phyloP scores from a whole-genome alignment of 92 coral and sea anemone species.

The Zoanthus sociatus region DNA sequence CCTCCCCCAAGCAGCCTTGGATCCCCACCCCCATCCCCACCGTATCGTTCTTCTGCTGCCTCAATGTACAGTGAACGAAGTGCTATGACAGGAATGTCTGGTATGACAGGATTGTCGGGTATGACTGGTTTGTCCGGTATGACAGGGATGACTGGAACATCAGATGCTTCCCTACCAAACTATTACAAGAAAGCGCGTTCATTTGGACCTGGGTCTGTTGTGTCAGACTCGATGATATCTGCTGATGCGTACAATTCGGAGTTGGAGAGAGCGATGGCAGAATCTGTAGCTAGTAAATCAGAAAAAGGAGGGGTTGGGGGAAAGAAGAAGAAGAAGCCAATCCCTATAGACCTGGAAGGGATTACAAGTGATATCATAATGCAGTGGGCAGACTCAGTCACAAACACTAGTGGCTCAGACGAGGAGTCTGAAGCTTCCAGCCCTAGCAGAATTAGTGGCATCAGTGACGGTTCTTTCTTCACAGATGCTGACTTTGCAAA shows the following conservation, averaged over 20 bases:
- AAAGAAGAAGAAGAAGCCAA: slow-evolving; percentile 75
- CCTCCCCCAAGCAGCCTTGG: slow-evolving; percentile 99
- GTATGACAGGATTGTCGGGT: slow-evolving; percentile 89
- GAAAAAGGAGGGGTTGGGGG: slow-evolving; percentile 75
- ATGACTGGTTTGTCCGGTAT: slow-evolving; percentile 82
- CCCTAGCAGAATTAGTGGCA: slow-evolving; percentile 87
- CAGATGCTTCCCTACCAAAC: slow-evolving; percentile 54
- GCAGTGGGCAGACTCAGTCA: slow-evolving; percentile 99
- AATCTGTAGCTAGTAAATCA: slow-evolving; percentile 74
- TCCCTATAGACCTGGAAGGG: slow-evolving; percentile 97
- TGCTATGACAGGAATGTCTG: slow-evolving; percentile 94
- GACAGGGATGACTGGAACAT: slow-evolving; percentile 75
- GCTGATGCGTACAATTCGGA: slow-evolving; percentile 55
- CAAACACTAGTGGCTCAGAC: slow-evolving; percentile 99
- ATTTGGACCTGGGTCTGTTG: slow-evolving; percentile 49
- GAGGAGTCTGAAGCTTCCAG: slow-evolving; percentile 97
- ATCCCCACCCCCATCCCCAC: slow-evolving; percentile 98
- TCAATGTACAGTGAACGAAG: slow-evolving; percentile 84
- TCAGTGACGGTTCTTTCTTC: slow-evolving; percentile 97
- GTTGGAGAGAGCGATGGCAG: slow-evolving; percentile 60
- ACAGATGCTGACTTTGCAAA: slow-evolving; percentile 99
- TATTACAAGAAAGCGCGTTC: slow-evolving; percentile 31
- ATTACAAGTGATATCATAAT: slow-evolving; percentile 98
- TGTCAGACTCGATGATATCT: slow-evolving; percentile 61
- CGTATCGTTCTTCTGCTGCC: slow-evolving; percentile 73